phyloP scores from a whole-genome alignment of 2,113 vertebrate genomes.

The Shinisaurus crocodilurus region DNA sequence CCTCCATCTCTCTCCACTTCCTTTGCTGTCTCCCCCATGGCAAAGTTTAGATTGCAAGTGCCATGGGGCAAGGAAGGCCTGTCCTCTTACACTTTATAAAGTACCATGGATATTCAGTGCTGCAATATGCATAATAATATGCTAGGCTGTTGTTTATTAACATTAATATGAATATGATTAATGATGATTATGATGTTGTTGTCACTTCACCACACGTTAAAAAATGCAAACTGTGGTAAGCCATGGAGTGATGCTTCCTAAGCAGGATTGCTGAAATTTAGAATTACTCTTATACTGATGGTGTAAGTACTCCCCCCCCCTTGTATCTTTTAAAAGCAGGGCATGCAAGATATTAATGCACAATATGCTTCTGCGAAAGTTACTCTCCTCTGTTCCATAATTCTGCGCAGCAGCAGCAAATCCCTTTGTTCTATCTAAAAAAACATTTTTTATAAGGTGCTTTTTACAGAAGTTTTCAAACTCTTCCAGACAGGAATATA shows the following conservation, averaged over 20 bases:
- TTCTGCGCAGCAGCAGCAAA: background rate
- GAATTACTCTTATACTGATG: slow-evolving; percentile 5
- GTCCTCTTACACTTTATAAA: too few species aligned
- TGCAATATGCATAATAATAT: background rate
- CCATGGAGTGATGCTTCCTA: slow-evolving; percentile 13
- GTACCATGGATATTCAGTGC: too few species aligned
- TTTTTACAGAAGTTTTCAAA: slow-evolving; percentile 48
- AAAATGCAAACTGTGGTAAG: slow-evolving; percentile 31
- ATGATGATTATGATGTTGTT: slow-evolving; percentile 5
- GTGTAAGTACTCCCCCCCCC: background rate
- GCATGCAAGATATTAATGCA: slow-evolving; percentile 36
- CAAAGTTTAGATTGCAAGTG: background rate
- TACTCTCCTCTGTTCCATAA: slow-evolving; percentile 22
- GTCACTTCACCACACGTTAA: background rate
- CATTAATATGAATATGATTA: background rate
- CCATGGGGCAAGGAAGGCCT: too few species aligned
- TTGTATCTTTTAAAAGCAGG: slow-evolving; percentile 1
- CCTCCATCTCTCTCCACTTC: background rate
- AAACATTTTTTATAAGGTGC: slow-evolving; percentile 1
- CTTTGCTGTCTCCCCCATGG: background rate
- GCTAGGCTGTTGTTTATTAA: background rate
- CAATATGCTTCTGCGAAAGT: slow-evolving; percentile 38
- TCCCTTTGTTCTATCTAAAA: slow-evolving; percentile 25
- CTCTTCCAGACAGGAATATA: slow-evolving; percentile 57
- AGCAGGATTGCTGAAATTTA: slow-evolving; percentile 6